These are phyloP conservation scores for Pseudorhombus dupliciocellatus DNA, from an alignment of 2,113 vertebrate genomes.

Conservation along the genomic window DNA sequence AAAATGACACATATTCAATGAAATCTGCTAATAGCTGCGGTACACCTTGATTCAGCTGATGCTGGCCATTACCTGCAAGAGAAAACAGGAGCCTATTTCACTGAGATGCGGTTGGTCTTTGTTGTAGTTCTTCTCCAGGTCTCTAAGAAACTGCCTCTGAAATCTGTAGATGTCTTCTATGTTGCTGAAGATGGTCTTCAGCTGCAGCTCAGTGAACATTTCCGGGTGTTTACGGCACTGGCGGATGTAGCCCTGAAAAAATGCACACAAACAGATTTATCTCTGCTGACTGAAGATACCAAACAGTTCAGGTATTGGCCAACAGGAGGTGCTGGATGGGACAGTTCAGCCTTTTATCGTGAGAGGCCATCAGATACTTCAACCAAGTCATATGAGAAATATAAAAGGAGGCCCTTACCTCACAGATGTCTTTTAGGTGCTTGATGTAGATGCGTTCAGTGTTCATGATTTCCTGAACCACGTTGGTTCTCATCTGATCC, in stretches of 20 bases:
- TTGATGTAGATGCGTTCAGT: constrained; percentile 98
- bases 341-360: neutral
- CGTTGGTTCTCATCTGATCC: constrained; percentile 97
- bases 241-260: constrained; percentile 92
- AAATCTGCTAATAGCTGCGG: neutral
- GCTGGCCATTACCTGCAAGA: constrained; percentile 84
- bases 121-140: constrained; percentile 96
- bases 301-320: constrained; percentile 36
- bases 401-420: constrained; percentile 75
- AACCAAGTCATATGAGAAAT: neutral
- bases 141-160: constrained; percentile 93
- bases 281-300: neutral
- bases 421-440: constrained; percentile 97
- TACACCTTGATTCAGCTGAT: neutral
- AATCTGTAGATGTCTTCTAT: constrained; percentile 99
- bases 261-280: constrained; percentile 7
- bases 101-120: constrained; percentile 93
- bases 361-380: neutral
- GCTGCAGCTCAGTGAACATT: constrained; percentile 92
- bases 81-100: constrained; percentile 96
- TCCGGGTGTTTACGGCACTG: constrained; percentile 94
- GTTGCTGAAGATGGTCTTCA: constrained; percentile 97
- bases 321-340: constrained; percentile 58
- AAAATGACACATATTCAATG: constrained; percentile 21
- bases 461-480: constrained; percentile 97